Conservation (phyloP, 1,140 invertebrate species). For the Ylistrum balloti region DNA sequence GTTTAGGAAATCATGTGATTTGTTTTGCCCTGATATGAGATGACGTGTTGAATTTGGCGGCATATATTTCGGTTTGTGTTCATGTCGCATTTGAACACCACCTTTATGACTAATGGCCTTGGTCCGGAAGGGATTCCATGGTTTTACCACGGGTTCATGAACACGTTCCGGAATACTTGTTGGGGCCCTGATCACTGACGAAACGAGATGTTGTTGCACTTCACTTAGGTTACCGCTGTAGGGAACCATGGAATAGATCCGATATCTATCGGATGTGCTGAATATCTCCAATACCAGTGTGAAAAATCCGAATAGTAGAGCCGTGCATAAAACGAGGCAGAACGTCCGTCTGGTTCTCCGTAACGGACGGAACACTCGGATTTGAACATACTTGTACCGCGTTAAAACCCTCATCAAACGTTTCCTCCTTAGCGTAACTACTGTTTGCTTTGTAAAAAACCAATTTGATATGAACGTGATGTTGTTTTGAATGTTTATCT, state of each 20-base stretch:
- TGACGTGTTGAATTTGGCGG: not conserved
- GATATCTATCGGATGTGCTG: not conserved
- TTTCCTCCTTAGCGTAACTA: not conserved
- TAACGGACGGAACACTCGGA: constrained; percentile 15
- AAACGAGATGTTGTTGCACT: not conserved
- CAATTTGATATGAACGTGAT: no score
- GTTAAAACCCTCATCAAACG: constrained; percentile 26
- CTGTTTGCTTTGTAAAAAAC: not conserved
- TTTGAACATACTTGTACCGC: not conserved
- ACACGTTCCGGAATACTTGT: not conserved
- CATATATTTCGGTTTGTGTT: not conserved
- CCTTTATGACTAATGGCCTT: not conserved
- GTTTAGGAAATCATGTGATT: not conserved
- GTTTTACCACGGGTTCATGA: not conserved
- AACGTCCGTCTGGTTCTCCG: constrained; percentile 8
- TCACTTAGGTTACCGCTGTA: constrained; percentile 31
- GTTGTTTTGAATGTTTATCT: no score
- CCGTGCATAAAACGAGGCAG: not conserved
- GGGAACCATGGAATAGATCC: not conserved
- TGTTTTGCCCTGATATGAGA: no score
- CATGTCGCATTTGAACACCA: not conserved
- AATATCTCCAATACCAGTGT: not conserved
- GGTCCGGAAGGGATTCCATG: not conserved
- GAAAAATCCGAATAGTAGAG: not conserved
- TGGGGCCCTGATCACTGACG: not conserved